Conservation (phyloP, 35 echinoderm and acorn worm species). For the Eucidaris tribuloides region DNA sequence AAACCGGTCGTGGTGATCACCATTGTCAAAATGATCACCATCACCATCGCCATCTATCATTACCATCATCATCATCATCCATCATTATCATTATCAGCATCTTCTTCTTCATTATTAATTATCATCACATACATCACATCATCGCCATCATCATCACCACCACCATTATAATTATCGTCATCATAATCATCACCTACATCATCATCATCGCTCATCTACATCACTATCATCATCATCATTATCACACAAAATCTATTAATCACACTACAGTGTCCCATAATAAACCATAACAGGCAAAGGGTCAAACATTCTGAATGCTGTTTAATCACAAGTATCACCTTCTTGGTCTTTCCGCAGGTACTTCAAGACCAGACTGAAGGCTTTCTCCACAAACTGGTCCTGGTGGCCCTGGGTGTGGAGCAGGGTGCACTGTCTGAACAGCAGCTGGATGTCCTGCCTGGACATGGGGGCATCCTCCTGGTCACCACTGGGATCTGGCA, state of each 20-base stretch:
- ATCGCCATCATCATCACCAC: not conserved
- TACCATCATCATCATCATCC: not conserved
- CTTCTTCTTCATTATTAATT: not conserved
- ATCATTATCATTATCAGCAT: not conserved
- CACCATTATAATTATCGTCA: not conserved
- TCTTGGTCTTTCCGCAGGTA: constrained; percentile 21
- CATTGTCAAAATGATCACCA: not conserved
- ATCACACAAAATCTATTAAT: too few species aligned
- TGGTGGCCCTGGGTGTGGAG: constrained; percentile 49
- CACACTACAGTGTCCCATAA: too few species aligned
- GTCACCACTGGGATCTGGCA: too few species aligned
- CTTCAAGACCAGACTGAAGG: constrained; percentile 21
- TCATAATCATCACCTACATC: not conserved
- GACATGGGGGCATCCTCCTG: constrained; percentile 28
- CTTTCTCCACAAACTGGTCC: constrained; percentile 33
- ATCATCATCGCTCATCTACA: not conserved
- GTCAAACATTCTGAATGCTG: too few species aligned
- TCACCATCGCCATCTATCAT: not conserved
- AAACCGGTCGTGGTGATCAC: constrained; percentile 32
- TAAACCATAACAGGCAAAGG: too few species aligned
- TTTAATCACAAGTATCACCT: too few species aligned
- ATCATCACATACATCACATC: not conserved
- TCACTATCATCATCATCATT: too few species aligned
- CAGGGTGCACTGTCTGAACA: constrained; percentile 53
- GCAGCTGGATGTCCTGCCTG: constrained; percentile 56